These are phyloP conservation scores for Lepisosteus osseus DNA, from an alignment of 2,113 vertebrate species.

Conservation along the genomic window DNA sequence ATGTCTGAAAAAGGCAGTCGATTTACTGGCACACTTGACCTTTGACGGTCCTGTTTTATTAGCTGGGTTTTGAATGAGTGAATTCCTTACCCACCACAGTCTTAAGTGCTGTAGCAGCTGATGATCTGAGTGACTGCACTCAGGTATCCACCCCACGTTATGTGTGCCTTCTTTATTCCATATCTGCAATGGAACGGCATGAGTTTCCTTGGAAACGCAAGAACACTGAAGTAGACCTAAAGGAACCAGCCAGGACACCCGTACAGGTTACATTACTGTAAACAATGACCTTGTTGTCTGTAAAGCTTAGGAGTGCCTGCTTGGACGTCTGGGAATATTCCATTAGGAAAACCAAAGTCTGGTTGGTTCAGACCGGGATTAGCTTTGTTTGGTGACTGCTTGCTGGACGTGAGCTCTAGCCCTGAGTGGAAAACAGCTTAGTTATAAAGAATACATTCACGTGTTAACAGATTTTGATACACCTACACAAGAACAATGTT, in stretches of 20 bases:
- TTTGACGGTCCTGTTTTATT: background rate
- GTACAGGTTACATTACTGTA: slow-evolving; percentile 74
- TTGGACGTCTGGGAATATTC: slow-evolving; percentile 71
- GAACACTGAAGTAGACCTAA: slow-evolving; percentile 58
- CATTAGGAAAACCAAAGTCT: slow-evolving; percentile 31
- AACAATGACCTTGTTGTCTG: slow-evolving; percentile 78
- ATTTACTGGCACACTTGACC: background rate
- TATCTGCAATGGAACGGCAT: too few species aligned
- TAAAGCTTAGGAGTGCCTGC: slow-evolving; percentile 65
- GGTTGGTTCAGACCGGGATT: too few species aligned
- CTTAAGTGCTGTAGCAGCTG: background rate
- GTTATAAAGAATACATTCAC: too few species aligned
- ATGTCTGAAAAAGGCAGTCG: background rate
- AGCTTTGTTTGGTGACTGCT: too few species aligned
- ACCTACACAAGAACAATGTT: too few species aligned
- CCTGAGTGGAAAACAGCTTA: too few species aligned
- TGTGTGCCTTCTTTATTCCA: too few species aligned
- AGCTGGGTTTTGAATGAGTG: background rate
- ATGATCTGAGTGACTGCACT: background rate
- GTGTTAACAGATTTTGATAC: too few species aligned
- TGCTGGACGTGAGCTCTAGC: too few species aligned
- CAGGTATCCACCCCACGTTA: background rate
- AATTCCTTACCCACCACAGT: slow-evolving; percentile 2
- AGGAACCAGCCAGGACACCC: slow-evolving; percentile 58
- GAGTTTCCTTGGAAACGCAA: slow-evolving; percentile 54